Evolutionary conservation across 2,888 invertebrate species (phyloP).

Genomic region (Tetramorium bicarinatum): DNA sequence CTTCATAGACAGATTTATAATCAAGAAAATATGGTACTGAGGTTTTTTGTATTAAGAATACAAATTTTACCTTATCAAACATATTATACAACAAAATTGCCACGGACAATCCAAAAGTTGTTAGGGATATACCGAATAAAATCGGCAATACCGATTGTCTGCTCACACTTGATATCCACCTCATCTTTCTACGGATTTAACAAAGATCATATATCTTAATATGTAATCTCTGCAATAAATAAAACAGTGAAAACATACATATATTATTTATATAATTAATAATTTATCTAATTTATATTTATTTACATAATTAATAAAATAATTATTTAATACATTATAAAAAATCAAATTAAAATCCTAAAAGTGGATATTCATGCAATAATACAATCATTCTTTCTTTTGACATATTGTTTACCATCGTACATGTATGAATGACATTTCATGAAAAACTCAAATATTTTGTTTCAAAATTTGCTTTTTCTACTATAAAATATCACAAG

Average conservation of each 20-base stretch:
- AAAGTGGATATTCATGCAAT: no score
- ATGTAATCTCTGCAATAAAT: not conserved
- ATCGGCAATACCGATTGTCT: slow-evolving; percentile 86
- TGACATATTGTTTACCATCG: no score
- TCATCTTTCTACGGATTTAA: slow-evolving; percentile 72
- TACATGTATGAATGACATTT: no score
- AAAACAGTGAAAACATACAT: not conserved
- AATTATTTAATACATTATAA: no score
- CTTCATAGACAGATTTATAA: not conserved
- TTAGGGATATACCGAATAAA: slow-evolving; percentile 90
- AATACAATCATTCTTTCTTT: no score
- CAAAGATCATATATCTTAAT: not conserved
- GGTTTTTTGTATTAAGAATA: not conserved
- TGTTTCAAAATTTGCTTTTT: no score
- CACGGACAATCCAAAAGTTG: slow-evolving; percentile 88
- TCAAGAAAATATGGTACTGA: not conserved
- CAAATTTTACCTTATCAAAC: slow-evolving; percentile 88
- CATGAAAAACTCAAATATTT: no score
- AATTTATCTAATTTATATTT: not conserved
- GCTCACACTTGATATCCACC: slow-evolving; percentile 61
- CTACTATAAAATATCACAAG: no score
- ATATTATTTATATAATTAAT: not conserved
- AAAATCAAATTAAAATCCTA: no score
- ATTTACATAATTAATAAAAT: not conserved
- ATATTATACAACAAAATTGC: slow-evolving; percentile 91